Evolutionary conservation across 2,113 vertebrate species (phyloP).

Genomic region (Lichenostomus cassidix): DNA sequence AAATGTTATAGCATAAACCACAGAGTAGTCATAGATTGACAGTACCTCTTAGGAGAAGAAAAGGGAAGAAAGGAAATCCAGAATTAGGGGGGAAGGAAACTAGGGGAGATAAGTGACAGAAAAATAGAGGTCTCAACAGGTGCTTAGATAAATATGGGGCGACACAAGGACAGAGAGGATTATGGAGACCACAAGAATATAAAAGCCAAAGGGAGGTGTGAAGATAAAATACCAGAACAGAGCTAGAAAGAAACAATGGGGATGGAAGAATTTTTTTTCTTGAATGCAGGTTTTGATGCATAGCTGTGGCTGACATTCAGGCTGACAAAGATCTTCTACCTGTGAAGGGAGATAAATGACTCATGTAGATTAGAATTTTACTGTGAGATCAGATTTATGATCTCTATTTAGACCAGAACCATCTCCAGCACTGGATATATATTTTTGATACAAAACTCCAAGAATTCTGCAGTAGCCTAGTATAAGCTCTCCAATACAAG

Average conservation of each 20-base stretch:
- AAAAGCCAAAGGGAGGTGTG: background rate
- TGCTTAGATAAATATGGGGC: background rate
- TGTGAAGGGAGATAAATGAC: background rate
- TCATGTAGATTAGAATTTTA: background rate
- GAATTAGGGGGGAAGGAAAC: background rate
- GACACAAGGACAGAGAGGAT: background rate
- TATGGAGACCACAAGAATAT: background rate
- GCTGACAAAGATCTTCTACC: background rate
- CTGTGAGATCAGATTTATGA: background rate
- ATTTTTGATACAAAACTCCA: background rate
- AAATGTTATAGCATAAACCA: background rate
- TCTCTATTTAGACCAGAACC: background rate
- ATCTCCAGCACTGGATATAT: background rate
- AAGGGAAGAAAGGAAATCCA: background rate
- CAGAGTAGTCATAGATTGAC: background rate
- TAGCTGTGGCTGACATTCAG: background rate
- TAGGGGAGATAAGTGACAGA: background rate
- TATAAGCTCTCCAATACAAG: background rate
- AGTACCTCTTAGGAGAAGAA: background rate
- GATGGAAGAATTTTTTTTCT: background rate
- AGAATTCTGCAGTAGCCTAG: background rate
- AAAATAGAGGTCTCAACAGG: background rate
- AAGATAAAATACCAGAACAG: background rate
- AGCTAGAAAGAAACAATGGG: background rate
- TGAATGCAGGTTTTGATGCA: background rate